Evolutionary conservation across 2,888 invertebrate genomes (phyloP).

Genomic region (Pollenia labialis): DNA sequence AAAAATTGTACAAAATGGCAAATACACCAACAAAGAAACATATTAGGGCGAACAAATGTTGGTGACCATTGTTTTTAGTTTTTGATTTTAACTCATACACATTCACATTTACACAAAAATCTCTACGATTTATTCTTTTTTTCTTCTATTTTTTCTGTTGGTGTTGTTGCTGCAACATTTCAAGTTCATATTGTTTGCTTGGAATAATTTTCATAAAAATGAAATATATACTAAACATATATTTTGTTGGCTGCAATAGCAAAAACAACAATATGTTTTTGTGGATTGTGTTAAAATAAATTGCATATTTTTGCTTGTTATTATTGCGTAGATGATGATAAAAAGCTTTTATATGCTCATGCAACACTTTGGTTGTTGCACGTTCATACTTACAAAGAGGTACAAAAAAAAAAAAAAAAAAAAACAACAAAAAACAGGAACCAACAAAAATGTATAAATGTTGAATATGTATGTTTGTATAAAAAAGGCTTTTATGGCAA

Average conservation of each 20-base stretch:
- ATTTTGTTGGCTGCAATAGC: slow-evolving; percentile 30
- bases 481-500: slow-evolving; percentile 45
- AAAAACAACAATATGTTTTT: slow-evolving; percentile 67
- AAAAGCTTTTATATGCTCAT: slow-evolving; percentile 73
- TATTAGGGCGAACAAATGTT: slow-evolving; percentile 43
- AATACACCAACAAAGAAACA: neutral
- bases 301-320: slow-evolving; percentile 59
- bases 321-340: slow-evolving; percentile 71
- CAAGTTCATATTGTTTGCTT: slow-evolving; percentile 71
- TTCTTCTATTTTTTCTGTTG: neutral
- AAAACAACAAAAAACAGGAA: slow-evolving; percentile 48
- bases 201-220: slow-evolving; percentile 63
- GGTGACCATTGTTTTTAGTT: slow-evolving; percentile 65
- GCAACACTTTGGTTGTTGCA: slow-evolving; percentile 59
- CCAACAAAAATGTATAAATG: slow-evolving; percentile 39
- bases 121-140: slow-evolving; percentile 2
- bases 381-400: slow-evolving; percentile 3
- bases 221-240: slow-evolving; percentile 62
- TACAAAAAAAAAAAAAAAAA: too few relatives aligned
- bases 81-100: slow-evolving; percentile 30
- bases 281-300: slow-evolving; percentile 54
- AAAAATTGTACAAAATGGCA: neutral
- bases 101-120: slow-evolving; percentile 18
- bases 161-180: slow-evolving; percentile 37
- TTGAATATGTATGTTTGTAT: slow-evolving; percentile 13